phyloP scores from a whole-genome alignment of 2,888 invertebrate species.

The Psylliodes chrysocephalus region DNA sequence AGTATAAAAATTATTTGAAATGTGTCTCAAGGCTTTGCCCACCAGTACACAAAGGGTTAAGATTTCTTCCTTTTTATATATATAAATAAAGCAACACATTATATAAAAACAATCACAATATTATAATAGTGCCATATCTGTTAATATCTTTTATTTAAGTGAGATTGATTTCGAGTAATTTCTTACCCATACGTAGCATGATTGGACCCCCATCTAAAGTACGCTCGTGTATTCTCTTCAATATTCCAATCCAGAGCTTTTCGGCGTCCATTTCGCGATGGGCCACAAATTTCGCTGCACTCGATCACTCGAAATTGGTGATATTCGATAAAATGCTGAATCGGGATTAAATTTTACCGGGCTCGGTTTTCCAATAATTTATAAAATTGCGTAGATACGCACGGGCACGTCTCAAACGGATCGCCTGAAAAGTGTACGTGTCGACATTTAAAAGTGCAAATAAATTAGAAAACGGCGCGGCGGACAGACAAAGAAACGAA shows the following conservation, averaged over 20 bases:
- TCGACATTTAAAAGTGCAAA: conserved; percentile 48
- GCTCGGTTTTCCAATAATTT: conserved; percentile 42
- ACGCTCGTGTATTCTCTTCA: neutral
- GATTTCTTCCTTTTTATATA: too few relatives aligned
- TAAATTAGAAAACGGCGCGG: conserved; percentile 44
- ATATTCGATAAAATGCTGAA: conserved; percentile 38
- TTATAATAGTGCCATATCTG: too few relatives aligned
- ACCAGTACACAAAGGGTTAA: too few relatives aligned
- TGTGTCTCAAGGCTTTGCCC: too few relatives aligned
- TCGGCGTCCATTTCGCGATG: conserved; percentile 18
- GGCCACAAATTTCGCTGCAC: conserved; percentile 35
- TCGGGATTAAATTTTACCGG: conserved; percentile 41
- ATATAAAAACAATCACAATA: too few relatives aligned
- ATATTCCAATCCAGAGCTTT: conserved; percentile 18
- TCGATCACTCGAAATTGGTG: conserved; percentile 25
- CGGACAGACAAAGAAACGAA: conserved; percentile 37
- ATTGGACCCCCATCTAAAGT: neutral
- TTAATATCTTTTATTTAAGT: too few relatives aligned
- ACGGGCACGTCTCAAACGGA: conserved; percentile 45
- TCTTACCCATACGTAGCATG: too few relatives aligned
- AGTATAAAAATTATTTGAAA: too few relatives aligned
- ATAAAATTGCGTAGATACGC: conserved; percentile 46
- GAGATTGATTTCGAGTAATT: too few relatives aligned
- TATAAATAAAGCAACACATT: too few relatives aligned
- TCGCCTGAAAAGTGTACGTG: conserved; percentile 45